Evolutionary conservation across 2,113 vertebrate genomes (phyloP), one percentile per base, ranked within the genome.

Genomic region (Cyprinus carpio): DNA sequence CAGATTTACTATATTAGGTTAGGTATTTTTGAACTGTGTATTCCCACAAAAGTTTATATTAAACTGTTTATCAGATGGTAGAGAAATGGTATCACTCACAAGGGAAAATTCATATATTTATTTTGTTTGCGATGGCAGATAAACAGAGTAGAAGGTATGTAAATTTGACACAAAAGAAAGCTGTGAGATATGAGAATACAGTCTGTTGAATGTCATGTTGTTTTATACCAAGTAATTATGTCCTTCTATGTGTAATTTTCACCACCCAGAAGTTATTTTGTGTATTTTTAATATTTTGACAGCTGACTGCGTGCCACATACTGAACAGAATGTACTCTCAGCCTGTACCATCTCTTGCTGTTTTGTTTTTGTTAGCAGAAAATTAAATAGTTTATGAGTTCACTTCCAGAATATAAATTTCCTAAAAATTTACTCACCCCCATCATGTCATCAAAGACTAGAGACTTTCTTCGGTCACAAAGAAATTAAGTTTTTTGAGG

Each of bases 121-220:
- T 40, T 78, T 78, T 56, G 29, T 58, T 25, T 40, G 23, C 16
- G 31, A 9, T 79, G 76, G 13, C 29, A 77, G 51, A 77, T 77
- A 77, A 31, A 77, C n/a, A 49, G 40, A 40, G 76, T 60, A n/a
- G 31, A 25, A 23, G 37, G 29, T 23, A 37, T 60, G 5, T 58
- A 34, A 15, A n/a, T 34, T 37, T 78, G 27, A 34, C 1, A 3
- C 18, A 25, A 60, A 60, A 16, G 2, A 25, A 79, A 79, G 37
- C 76, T 27, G 18, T 34, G 11, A 79, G 31, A 3, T 23, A 15
- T 62, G 56, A 37, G n/a, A 60, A 37, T 25, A 79, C 31, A 25
- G 23, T 40, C 31, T 25, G 12, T 77, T 40, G 31, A 62, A 60
- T 79, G 54, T 40, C 11, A 37, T 37, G 16, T 12, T 78, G 31